These are phyloP conservation scores for Ormia ochracea DNA, from an alignment of 2,888 invertebrate genomes.

Conservation along the genomic window DNA sequence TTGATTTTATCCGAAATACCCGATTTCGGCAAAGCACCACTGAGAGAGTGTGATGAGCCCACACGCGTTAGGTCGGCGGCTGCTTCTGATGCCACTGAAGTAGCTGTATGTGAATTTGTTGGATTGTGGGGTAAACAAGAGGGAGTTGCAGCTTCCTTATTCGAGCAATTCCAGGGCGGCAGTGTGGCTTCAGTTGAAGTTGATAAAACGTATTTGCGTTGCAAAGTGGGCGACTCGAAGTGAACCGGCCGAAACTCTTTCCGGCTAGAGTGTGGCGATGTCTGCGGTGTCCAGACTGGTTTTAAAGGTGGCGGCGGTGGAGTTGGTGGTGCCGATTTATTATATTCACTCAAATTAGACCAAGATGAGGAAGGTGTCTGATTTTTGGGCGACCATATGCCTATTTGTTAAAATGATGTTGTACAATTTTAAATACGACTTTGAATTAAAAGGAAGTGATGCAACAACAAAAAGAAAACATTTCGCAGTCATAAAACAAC, in stretches of 20 bases:
- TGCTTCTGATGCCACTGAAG: constrained; percentile 66
- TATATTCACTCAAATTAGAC: constrained; percentile 52
- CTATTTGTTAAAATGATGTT: constrained; percentile 62
- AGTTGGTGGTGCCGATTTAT: constrained; percentile 68
- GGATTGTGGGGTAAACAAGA: constrained; percentile 64
- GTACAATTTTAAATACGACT: constrained; percentile 25
- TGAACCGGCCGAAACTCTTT: constrained; percentile 89
- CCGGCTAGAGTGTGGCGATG: constrained; percentile 84
- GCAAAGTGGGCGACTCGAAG: constrained; percentile 83
- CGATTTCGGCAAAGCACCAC: constrained; percentile 65
- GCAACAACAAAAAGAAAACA: constrained; percentile 8
- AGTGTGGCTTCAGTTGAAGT: constrained; percentile 65
- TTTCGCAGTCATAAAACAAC: constrained; percentile 27
- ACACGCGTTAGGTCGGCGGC: constrained; percentile 21
- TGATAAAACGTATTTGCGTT: constrained; percentile 73
- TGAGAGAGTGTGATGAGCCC: constrained; percentile 52
- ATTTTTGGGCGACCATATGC: constrained; percentile 75
- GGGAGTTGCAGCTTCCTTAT: constrained; percentile 4
- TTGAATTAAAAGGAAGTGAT: constrained; percentile 1
- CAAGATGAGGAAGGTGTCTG: constrained; percentile 72
- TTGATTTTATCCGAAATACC: constrained; percentile 75
- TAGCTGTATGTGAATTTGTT: constrained; percentile 67
- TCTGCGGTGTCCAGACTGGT: constrained; percentile 88
- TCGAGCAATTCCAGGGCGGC: constrained; percentile 63
- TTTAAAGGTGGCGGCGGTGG: constrained; percentile 77